Evolutionary conservation across 2,888 invertebrate species (phyloP).

Genomic region (Criorhina ranunculi): DNA sequence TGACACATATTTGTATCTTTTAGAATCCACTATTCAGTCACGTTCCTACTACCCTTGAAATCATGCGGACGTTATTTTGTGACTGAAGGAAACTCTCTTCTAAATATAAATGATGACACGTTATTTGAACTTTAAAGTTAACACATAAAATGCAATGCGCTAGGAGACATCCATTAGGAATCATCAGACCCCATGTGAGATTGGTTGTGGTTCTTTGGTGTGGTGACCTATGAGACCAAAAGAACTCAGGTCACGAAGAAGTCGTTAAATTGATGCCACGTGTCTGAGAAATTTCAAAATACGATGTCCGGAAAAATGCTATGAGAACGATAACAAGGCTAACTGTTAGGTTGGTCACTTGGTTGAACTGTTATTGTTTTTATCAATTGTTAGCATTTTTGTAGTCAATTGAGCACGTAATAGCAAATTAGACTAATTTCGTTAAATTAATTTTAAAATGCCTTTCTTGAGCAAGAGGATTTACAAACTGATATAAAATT

Average conservation of each 20-base stretch:
- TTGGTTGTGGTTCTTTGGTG: conserved; percentile 5
- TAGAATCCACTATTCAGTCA: conserved; percentile 7
- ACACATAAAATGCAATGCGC: conserved; percentile 9
- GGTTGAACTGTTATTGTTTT: background rate
- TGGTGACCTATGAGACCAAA: conserved; percentile 1
- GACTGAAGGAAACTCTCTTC: conserved; percentile 11
- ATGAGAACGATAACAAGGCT: background rate
- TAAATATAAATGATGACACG: conserved; percentile 22
- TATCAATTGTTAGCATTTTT: background rate
- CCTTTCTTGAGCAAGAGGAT: no score
- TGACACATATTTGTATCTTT: background rate
- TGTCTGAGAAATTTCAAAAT: conserved; percentile 5
- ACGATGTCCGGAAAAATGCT: background rate
- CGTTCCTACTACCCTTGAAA: conserved; percentile 3
- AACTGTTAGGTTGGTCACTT: background rate
- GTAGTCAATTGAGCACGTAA: background rate
- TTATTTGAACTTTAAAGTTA: conserved; percentile 26
- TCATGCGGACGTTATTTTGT: background rate
- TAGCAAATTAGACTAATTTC: background rate
- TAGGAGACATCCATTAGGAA: conserved; percentile 19
- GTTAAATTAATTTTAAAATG: background rate
- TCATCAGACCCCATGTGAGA: conserved; percentile 16
- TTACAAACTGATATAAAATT: no score
- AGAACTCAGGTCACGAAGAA: conserved; percentile 17
- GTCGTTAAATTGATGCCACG: conserved; percentile 30